Evolutionary conservation across 2,888 invertebrate genomes (phyloP), one percentile per base, ranked within the genome.

Genomic region (Synergus umbraculus): DNA sequence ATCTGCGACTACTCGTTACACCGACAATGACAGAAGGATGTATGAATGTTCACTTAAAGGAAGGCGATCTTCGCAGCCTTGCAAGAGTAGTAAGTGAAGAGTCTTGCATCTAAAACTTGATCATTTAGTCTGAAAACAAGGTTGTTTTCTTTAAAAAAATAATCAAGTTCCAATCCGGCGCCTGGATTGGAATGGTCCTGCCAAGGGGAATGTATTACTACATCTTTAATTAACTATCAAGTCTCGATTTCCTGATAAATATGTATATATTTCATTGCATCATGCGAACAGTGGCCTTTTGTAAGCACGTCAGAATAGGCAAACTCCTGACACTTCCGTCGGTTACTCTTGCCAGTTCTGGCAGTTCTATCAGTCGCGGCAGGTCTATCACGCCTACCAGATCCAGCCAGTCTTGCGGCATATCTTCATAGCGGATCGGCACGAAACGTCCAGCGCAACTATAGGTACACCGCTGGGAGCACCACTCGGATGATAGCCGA

Each of bases 401-500:
- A 69, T 69, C 69, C 69, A 69, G 46, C 85, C 82, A 80, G 77
- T 79, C 76, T 77, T 67, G 60, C 63, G 79, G 79, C 82, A 77
- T 82, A 84, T 85, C 85, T 83, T 81, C 79, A 81, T 76, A 81
- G 76, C 78, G 79, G 83, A 85, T 85, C 85, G 76, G 82, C 81
- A 80, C 67, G 81, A 85, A 85, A 84, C 83, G 81, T 79, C 79
- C 78, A 82, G 76, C 77, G 76, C 81, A 81, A 43, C 78, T 73
- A 82, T 79, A 81, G 78, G 77, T 81, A 79, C 43, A 63, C 80
- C 44, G 78, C 77, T 80, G 82, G 81, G 79, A 79, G 81, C 80
- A 81, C 77, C 79, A 76, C 78, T 81, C 79, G 82, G 80, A 82
- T 87, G 87, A 85, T 85, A 86, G 84, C 85, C 86, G 87, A 86